Evolutionary conservation across 92 coral and sea anemone species (phyloP).

Genomic region (Parazoanthus atlanticus): DNA sequence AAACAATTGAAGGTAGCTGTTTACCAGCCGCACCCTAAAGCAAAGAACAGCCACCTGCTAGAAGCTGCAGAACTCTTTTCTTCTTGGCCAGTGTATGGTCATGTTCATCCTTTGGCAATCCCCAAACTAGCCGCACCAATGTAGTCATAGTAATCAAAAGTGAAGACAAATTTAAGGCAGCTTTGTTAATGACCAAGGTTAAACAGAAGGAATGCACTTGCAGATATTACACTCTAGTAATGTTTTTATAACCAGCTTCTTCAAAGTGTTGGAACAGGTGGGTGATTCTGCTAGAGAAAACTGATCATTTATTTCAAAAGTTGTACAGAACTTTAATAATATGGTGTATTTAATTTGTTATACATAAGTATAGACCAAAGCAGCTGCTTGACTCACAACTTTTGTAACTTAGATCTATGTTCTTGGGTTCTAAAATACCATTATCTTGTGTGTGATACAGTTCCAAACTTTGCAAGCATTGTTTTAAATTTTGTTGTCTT

Average conservation of each 20-base stretch:
- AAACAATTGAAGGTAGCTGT: neutral
- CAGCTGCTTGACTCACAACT: no score
- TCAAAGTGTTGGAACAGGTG: slow-evolving; percentile 36
- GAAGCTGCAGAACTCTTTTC: neutral
- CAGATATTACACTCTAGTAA: slow-evolving; percentile 37
- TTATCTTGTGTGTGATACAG: neutral
- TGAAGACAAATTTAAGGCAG: neutral
- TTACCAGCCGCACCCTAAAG: slow-evolving; percentile 33
- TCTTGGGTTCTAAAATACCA: neutral
- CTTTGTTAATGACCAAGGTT: neutral
- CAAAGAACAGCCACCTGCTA: slow-evolving; percentile 11
- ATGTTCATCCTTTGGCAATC: neutral
- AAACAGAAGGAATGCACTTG: slow-evolving; percentile 15
- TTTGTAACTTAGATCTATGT: neutral
- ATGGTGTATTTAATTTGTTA: neutral
- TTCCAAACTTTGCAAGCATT: neutral
- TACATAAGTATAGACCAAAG: no score
- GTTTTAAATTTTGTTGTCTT: neutral
- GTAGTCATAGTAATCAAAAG: neutral
- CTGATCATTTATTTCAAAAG: neutral
- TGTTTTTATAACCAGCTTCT: slow-evolving; percentile 32
- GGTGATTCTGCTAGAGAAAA: neutral
- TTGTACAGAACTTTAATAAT: no score
- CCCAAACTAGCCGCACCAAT: neutral
- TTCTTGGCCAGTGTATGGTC: neutral